These are phyloP conservation scores for Athalia circularis DNA, from an alignment of 2,888 invertebrate species.

Conservation along the genomic window DNA sequence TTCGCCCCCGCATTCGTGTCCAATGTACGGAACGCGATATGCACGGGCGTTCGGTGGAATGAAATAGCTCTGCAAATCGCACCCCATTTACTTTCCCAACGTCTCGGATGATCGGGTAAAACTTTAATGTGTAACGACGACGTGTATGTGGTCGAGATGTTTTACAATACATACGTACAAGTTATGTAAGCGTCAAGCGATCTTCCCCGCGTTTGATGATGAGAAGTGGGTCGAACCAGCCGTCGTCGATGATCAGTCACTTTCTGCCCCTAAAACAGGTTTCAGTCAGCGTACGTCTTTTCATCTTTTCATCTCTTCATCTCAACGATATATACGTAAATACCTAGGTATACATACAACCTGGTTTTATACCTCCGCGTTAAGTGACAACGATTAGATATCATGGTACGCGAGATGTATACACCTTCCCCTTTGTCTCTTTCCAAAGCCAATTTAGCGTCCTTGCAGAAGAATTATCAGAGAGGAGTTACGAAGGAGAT, in stretches of 20 bases:
- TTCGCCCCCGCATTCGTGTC: constrained; percentile 26
- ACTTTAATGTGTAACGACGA: constrained; percentile 5
- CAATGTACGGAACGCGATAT: neutral
- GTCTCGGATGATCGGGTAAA: too few relatives aligned
- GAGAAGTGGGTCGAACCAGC: constrained; percentile 36
- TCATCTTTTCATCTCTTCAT: constrained; percentile 3
- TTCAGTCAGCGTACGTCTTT: neutral
- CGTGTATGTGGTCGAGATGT: neutral
- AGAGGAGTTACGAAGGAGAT: neutral
- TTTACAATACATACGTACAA: neutral
- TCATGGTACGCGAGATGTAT: neutral
- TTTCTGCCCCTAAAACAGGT: constrained; percentile 34
- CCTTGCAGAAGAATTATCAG: neutral
- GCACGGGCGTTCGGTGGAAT: too few relatives aligned
- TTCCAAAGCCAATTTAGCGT: neutral
- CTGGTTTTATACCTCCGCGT: neutral
- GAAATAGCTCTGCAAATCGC: too few relatives aligned
- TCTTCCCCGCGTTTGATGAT: constrained; percentile 29
- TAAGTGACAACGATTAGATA: neutral
- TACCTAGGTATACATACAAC: too few relatives aligned
- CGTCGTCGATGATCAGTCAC: neutral
- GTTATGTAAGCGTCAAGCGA: constrained; percentile 19
- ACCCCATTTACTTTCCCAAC: neutral
- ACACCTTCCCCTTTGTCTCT: constrained; percentile 5
- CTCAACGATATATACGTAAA: neutral